Evolutionary conservation across 2,113 vertebrate genomes (phyloP).

Genomic region (Puntigrus tetrazona): DNA sequence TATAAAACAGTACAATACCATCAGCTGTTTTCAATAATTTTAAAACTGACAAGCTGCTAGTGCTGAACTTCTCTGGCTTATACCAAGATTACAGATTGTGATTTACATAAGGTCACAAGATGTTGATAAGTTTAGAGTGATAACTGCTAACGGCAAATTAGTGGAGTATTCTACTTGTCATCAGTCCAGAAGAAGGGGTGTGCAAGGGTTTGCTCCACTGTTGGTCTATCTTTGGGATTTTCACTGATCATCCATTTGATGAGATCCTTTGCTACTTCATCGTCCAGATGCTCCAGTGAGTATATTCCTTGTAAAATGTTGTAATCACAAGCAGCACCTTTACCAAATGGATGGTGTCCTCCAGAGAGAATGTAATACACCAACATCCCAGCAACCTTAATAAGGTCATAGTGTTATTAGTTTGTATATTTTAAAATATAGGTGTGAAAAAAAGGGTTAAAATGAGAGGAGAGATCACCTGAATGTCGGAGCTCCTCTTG

Average conservation of each 20-base stretch:
- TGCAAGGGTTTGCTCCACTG: slow-evolving; percentile 60
- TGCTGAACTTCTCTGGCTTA: not conserved
- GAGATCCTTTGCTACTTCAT: slow-evolving; percentile 66
- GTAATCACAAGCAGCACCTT: not conserved
- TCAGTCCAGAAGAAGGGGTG: slow-evolving; percentile 70
- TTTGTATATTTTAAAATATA: not conserved
- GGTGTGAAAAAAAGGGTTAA: too few relatives aligned
- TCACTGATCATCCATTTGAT: slow-evolving; percentile 66
- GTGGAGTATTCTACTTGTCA: slow-evolving; percentile 23
- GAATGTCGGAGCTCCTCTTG: slow-evolving; percentile 67
- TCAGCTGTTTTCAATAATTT: not conserved
- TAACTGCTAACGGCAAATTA: not conserved
- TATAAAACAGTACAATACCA: not conserved
- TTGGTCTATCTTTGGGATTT: slow-evolving; percentile 60
- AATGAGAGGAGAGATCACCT: slow-evolving; percentile 52
- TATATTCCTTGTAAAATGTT: slow-evolving; percentile 62
- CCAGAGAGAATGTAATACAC: slow-evolving; percentile 68
- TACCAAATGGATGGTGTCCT: slow-evolving; percentile 69
- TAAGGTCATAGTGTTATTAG: not conserved
- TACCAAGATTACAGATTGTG: too few relatives aligned
- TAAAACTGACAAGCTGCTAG: not conserved
- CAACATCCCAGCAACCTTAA: slow-evolving; percentile 73
- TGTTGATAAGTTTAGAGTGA: not conserved
- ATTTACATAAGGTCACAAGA: too few relatives aligned
- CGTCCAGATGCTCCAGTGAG: slow-evolving; percentile 60